These are phyloP conservation scores for Rhamphomyia laevipes DNA, from an alignment of 2,888 invertebrate genomes.

Conservation along the genomic window DNA sequence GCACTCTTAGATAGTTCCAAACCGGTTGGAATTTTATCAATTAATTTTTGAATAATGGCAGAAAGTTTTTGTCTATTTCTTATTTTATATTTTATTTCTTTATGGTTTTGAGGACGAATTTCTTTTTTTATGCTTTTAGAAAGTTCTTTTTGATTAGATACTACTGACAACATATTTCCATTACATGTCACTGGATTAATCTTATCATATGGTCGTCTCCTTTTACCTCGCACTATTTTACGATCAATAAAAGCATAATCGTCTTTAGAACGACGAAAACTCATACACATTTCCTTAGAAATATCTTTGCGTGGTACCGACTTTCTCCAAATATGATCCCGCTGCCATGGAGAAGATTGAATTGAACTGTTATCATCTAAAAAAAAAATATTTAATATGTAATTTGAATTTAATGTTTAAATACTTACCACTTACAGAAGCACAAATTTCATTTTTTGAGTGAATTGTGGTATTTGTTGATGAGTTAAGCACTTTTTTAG, in stretches of 20 bases:
- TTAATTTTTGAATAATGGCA: conserved; percentile 34
- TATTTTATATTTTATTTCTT: conserved; percentile 11
- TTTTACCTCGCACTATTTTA: conserved; percentile 39
- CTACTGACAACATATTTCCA: background rate
- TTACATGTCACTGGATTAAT: background rate
- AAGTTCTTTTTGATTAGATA: background rate
- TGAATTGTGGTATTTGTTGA: conserved; percentile 54
- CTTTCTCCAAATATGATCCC: conserved; percentile 85
- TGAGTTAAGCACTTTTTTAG: conserved; percentile 79
- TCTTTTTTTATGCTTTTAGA: background rate
- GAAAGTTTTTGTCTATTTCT: conserved; percentile 27
- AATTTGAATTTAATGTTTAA: background rate
- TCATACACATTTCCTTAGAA: conserved; percentile 62
- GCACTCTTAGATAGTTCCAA: conserved; percentile 27
- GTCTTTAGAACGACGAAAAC: conserved; percentile 29
- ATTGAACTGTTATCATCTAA: conserved; percentile 85
- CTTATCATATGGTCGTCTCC: conserved; percentile 54
- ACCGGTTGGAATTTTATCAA: conserved; percentile 29
- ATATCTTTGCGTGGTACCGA: conserved; percentile 59
- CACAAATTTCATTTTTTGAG: conserved; percentile 59
- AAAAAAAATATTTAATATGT: conserved; percentile 25
- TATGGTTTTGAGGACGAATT: background rate
- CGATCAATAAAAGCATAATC: conserved; percentile 17
- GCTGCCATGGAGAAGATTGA: conserved; percentile 83
- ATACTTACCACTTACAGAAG: conserved; percentile 67